Evolutionary conservation across 2,797 vertebrate genomes (phyloP).

Genomic region (Synaphobranchus kaupii): DNA sequence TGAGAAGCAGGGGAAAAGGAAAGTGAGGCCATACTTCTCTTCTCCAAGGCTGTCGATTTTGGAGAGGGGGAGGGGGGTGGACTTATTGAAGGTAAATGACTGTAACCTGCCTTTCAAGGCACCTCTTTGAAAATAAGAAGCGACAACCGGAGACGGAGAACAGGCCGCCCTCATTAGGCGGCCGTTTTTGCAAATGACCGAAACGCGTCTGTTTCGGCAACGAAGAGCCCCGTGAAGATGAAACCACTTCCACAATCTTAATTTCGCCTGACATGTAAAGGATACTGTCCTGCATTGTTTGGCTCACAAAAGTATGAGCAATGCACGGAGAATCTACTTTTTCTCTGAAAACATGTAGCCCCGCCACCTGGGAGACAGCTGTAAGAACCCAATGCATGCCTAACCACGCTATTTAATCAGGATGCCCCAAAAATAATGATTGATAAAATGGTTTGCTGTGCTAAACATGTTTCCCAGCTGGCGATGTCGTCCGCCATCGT

Average conservation of each 20-base stretch:
- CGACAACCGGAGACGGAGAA: constrained; percentile 7
- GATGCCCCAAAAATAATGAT: background rate
- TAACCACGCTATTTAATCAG: background rate
- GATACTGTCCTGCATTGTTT: background rate
- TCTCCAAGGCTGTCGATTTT: background rate
- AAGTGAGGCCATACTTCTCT: background rate
- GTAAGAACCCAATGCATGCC: background rate
- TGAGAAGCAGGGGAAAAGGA: background rate
- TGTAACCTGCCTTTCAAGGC: constrained; percentile 11
- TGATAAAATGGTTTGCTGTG: background rate
- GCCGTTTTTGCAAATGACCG: constrained; percentile 15
- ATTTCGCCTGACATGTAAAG: background rate
- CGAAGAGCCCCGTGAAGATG: background rate
- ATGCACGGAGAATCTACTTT: too few species aligned
- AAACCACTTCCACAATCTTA: background rate
- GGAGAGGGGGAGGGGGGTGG: background rate
- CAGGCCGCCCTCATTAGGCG: background rate
- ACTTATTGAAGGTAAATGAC: constrained; percentile 12
- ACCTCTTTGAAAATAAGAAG: background rate
- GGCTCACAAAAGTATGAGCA: background rate
- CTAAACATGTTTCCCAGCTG: background rate
- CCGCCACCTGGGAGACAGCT: background rate
- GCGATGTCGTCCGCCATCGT: background rate
- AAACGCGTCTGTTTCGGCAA: background rate
- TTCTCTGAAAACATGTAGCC: background rate